These are phyloP conservation scores for Horisme vitalbata DNA, from an alignment of 2,888 invertebrate genomes.

Conservation along the genomic window DNA sequence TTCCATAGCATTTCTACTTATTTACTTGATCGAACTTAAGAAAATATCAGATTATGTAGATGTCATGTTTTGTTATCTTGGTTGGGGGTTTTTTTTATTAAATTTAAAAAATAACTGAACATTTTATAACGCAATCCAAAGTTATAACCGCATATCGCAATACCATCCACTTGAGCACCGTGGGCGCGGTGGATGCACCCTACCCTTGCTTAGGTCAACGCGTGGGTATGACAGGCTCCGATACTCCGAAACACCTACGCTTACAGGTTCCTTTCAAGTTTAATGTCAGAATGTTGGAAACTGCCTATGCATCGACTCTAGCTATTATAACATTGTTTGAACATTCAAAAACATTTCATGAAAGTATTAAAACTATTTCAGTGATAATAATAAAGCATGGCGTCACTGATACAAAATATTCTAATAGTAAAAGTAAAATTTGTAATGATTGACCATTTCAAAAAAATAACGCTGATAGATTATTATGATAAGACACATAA, in stretches of 20 bases:
- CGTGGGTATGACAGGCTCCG: conserved; percentile 67
- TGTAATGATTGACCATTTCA: conserved; percentile 21
- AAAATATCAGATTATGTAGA: no score
- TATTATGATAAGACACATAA: conserved; percentile 49
- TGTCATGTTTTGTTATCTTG: no score
- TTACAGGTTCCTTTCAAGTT: conserved; percentile 59
- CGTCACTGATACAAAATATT: conserved; percentile 15
- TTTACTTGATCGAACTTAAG: no score
- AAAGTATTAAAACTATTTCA: conserved; percentile 21
- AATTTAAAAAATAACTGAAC: neutral
- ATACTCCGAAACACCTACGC: conserved; percentile 61
- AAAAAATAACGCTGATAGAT: conserved; percentile 39
- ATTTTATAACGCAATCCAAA: neutral
- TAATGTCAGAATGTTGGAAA: conserved; percentile 43
- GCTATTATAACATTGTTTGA: no score
- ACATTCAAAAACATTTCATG: conserved; percentile 33
- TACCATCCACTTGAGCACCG: conserved; percentile 39
- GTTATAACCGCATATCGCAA: conserved; percentile 27
- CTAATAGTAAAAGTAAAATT: conserved; percentile 26
- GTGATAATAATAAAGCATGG: conserved; percentile 12
- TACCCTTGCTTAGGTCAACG: conserved; percentile 60
- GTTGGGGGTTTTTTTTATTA: no score
- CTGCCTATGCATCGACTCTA: conserved; percentile 22
- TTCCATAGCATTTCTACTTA: no score
- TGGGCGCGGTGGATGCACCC: conserved; percentile 46